Percentiles rank a stretch among this genome's conserved stretches.
These are phyloP conservation scores for Trigoniulus corallinus DNA, from an alignment of 1,140 invertebrate genomes.

Conservation along the genomic window DNA sequence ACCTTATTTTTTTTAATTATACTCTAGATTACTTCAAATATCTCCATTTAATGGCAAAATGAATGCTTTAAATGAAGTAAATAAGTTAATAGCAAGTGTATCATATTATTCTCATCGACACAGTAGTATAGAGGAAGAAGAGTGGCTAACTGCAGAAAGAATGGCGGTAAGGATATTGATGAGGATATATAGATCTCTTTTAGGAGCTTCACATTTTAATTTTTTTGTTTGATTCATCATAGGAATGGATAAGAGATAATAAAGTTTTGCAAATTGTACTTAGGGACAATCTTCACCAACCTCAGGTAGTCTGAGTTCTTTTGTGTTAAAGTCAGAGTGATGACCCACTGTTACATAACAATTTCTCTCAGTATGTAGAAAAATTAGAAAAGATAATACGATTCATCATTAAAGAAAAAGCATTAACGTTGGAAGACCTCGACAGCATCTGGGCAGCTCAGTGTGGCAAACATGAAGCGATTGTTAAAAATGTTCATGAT, in stretches of 20 bases:
- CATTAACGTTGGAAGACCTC: constrained; percentile 73
- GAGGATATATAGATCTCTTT: background rate
- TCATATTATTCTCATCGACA: constrained; percentile 55
- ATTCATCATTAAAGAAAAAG: constrained; percentile 90
- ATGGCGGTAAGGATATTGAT: constrained; percentile 59
- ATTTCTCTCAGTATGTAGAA: constrained; percentile 59
- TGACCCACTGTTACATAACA: background rate
- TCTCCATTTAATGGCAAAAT: constrained; percentile 98
- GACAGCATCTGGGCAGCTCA: constrained; percentile 94
- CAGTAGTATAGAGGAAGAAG: constrained; percentile 52
- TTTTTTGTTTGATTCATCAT: constrained; percentile 3
- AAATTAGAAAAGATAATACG: constrained; percentile 93
- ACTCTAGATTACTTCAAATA: constrained; percentile 67
- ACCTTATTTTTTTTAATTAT: constrained; percentile 7
- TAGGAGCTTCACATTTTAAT: no score
- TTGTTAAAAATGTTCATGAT: constrained; percentile 94
- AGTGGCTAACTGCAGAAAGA: constrained; percentile 81
- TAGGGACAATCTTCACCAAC: constrained; percentile 88
- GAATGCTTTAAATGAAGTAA: constrained; percentile 97
- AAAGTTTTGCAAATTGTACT: constrained; percentile 89
- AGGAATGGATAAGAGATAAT: constrained; percentile 95
- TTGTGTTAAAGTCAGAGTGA: background rate
- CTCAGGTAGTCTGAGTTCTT: constrained; percentile 35
- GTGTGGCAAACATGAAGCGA: constrained; percentile 85
- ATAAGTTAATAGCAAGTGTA: constrained; percentile 86